Conservation (phyloP, 2,888 invertebrate genomes). For the Aquatica leii region DNA sequence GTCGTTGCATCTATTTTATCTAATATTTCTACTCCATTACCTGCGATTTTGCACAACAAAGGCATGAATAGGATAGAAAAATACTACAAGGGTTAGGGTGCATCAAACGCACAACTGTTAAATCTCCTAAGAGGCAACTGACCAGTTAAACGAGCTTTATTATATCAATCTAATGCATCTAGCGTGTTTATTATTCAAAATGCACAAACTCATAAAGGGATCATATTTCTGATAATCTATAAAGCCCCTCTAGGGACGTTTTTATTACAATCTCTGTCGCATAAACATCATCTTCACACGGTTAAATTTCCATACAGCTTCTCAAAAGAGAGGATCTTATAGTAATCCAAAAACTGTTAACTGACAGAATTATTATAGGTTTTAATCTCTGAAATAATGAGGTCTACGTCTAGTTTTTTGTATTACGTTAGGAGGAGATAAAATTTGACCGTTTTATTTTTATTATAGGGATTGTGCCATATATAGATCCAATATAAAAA, state of each 20-base stretch:
- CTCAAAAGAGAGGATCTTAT: conserved; percentile 10
- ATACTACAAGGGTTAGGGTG: conserved; percentile 21
- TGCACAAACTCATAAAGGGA: conserved; percentile 25
- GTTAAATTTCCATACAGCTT: conserved; percentile 22
- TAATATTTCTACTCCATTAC: conserved; percentile 40
- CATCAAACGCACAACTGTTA: conserved; percentile 27
- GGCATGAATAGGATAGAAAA: conserved; percentile 19
- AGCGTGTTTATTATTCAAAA: conserved; percentile 29
- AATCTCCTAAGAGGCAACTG: conserved; percentile 21
- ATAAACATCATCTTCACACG: conserved; percentile 28
- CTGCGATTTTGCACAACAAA: conserved; percentile 32
- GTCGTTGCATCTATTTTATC: conserved; percentile 20
- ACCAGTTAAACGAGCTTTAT: conserved; percentile 28
- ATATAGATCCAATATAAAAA: no score
- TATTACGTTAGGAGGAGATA: no score
- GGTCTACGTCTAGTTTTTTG: no score
- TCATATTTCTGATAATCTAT: conserved; percentile 35
- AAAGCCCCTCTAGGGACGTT: conserved; percentile 31
- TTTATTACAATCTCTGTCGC: conserved; percentile 29
- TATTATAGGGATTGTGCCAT: no score
- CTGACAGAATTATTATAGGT: conserved; percentile 12
- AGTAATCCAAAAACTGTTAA: conserved; percentile 11
- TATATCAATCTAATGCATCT: conserved; percentile 26
- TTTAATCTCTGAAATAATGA: no score
- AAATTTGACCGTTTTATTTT: no score